A percentile compares a stretch with the other conserved stretches of the same genome.
Evolutionary conservation across 2,888 invertebrate species (phyloP).

Genomic region (Macrophya annulata): DNA sequence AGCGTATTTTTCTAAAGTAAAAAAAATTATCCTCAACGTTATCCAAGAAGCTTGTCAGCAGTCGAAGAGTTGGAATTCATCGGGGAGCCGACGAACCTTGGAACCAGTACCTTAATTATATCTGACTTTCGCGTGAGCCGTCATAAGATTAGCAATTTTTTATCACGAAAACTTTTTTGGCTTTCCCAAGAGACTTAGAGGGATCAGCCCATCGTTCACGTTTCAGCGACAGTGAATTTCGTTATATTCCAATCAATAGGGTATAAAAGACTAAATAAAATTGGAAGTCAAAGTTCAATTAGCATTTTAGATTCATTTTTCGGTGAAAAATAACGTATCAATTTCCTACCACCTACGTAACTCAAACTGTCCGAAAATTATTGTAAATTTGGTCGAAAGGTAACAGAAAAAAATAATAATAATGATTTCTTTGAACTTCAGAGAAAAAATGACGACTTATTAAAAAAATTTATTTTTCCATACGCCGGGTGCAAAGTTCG

Average conservation of each 20-base stretch:
- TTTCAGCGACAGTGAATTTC: background rate
- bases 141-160: slow-evolving; percentile 42
- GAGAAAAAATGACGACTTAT: no score
- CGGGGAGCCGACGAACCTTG: slow-evolving; percentile 24
- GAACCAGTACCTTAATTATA: slow-evolving; percentile 16
- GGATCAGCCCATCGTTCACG: background rate
- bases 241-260: background rate
- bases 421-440: background rate
- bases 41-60: background rate
- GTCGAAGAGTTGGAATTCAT: background rate
- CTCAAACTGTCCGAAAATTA: no score
- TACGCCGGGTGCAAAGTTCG: no score
- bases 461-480: no score
- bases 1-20: background rate
- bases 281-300: background rate
- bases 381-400: background rate
- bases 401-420: background rate
- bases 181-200: background rate
- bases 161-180: slow-evolving; percentile 10
- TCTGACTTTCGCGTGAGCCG: slow-evolving; percentile 17
- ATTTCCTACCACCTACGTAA: background rate
- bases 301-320: background rate
- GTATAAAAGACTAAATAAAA: background rate
- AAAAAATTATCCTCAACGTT: background rate
- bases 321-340: background rate